A percentile compares a stretch with the other conserved stretches of the same genome.
Evolutionary conservation across 2,113 vertebrate species (phyloP).

Genomic region (Austrofundulus limnaeus): DNA sequence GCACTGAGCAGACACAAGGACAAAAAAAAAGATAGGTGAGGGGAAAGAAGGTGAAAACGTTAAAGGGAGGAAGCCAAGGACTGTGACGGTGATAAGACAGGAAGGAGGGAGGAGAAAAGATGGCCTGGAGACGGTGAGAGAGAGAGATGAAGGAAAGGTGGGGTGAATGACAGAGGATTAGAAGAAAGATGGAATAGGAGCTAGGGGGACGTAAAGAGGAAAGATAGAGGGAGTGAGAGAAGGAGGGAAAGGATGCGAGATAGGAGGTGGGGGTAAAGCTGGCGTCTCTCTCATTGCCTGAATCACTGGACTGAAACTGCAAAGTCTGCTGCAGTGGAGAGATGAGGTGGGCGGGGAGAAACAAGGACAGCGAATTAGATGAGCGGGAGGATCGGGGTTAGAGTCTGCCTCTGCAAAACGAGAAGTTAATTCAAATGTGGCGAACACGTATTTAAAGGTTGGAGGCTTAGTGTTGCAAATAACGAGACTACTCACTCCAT

Average conservation of each 20-base stretch:
- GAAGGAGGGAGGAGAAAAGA: constrained; percentile 25
- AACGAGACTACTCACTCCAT: constrained; percentile 61
- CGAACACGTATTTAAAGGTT: constrained; percentile 25
- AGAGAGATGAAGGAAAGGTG: constrained; percentile 39
- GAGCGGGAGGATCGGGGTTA: constrained; percentile 36
- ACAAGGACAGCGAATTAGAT: constrained; percentile 11
- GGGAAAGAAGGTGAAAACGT: neutral
- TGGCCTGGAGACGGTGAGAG: constrained; percentile 45
- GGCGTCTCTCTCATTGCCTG: constrained; percentile 67
- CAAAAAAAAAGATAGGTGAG: constrained; percentile 1
- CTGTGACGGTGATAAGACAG: constrained; percentile 66
- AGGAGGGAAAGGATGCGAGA: constrained; percentile 24
- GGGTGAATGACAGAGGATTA: constrained; percentile 66
- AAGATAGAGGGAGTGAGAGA: neutral
- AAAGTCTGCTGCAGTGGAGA: constrained; percentile 69
- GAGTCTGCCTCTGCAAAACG: constrained; percentile 33
- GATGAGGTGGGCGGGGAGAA: constrained; percentile 27
- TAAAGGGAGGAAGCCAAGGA: constrained; percentile 39
- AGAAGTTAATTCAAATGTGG: constrained; percentile 43
- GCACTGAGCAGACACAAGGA: constrained; percentile 18
- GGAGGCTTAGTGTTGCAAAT: constrained; percentile 64
- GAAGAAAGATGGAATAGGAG: constrained; percentile 48
- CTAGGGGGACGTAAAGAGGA: constrained; percentile 27
- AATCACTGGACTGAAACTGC: constrained; percentile 72
- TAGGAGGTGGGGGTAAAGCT: constrained; percentile 32